Evolutionary conservation across 2,888 invertebrate species (phyloP), one percentile per base, ranked within the genome.

Genomic region (Disparrhopalites patrizii): DNA sequence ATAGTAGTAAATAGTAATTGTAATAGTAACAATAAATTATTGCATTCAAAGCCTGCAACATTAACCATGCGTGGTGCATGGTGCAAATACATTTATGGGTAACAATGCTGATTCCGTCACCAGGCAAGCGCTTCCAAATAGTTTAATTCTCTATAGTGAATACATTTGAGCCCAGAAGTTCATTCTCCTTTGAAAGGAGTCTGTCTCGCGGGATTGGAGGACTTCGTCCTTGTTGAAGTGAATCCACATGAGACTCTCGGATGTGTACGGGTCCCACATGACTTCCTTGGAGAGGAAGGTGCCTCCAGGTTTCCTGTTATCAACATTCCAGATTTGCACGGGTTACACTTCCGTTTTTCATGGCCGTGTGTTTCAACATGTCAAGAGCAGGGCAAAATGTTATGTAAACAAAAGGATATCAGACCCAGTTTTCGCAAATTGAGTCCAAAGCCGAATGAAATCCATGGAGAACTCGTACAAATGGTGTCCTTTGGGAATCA

Each of bases 361-460:
- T n/a, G n/a, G n/a, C n/a, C n/a, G n/a, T n/a, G n/a, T n/a, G n/a
- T n/a, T n/a, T n/a, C n/a, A n/a, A n/a, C n/a, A n/a, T n/a, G n/a
- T n/a, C n/a, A n/a, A n/a, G n/a, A n/a, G n/a, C n/a, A n/a, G n/a
- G n/a, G n/a, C n/a, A n/a, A n/a, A n/a, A n/a, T n/a, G n/a, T n/a
- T n/a, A n/a, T n/a, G n/a, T n/a, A n/a, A 20, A 30, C 28, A 7
- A n/a, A n/a, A 51, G n/a, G 2, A 25, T 20, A 2, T 23, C 18
- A 30, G 33, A 63, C 63, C 64, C 57, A 15, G 25, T 55, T 50
- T 33, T 28, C 4, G 57, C 64, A 51, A 64, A 57, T n/a, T 27
- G 20, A n/a, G 56, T 38, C 50, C 43, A 30, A 23, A 55, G 47
- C 8, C 27, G n/a, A 8, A 64, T 36, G 15, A 57, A 57, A n/a